A percentile compares a stretch with the other conserved stretches of the same genome.
phyloP scores from a whole-genome alignment of 2,888 invertebrate species.

The Carterocephalus palaemon region DNA sequence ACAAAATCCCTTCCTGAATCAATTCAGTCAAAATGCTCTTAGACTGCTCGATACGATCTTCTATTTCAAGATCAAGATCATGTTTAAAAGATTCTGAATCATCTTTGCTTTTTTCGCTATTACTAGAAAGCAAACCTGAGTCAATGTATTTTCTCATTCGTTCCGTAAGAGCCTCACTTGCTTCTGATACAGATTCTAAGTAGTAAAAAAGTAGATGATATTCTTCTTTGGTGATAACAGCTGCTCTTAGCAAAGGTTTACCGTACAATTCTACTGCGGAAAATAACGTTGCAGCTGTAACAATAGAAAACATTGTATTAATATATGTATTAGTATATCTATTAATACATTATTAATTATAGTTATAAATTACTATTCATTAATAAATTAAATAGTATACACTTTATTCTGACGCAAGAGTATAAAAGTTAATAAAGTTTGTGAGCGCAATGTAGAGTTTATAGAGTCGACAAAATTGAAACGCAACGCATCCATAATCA shows the following conservation, averaged over 20 bases:
- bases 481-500: too few species aligned
- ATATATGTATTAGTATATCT: conserved; percentile 9
- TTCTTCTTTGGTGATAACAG: conserved; percentile 73
- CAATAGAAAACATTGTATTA: conserved; percentile 40
- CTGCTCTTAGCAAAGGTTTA: conserved; percentile 76
- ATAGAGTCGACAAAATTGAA: too few species aligned
- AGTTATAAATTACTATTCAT: too few species aligned
- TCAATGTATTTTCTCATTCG: conserved; percentile 74
- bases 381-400: too few species aligned
- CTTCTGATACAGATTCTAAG: conserved; percentile 71
- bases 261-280: conserved; percentile 82
- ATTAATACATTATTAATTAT: too few species aligned
- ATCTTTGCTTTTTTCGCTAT: conserved; percentile 42
- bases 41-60: conserved; percentile 44
- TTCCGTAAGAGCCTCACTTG: conserved; percentile 68
- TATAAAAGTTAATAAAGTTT: too few species aligned
- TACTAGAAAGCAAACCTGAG: conserved; percentile 64
- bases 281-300: conserved; percentile 76
- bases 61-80: conserved; percentile 40
- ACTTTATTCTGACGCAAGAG: too few species aligned
- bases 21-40: conserved; percentile 69
- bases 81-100: conserved; percentile 26
- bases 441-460: too few species aligned
- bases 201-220: conserved; percentile 77
- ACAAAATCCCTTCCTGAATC: conserved; percentile 68